Percentiles rank a stretch among this genome's conserved stretches.
Evolutionary conservation across 2,888 invertebrate species (phyloP).

Genomic region (Oscheius sp.): DNA sequence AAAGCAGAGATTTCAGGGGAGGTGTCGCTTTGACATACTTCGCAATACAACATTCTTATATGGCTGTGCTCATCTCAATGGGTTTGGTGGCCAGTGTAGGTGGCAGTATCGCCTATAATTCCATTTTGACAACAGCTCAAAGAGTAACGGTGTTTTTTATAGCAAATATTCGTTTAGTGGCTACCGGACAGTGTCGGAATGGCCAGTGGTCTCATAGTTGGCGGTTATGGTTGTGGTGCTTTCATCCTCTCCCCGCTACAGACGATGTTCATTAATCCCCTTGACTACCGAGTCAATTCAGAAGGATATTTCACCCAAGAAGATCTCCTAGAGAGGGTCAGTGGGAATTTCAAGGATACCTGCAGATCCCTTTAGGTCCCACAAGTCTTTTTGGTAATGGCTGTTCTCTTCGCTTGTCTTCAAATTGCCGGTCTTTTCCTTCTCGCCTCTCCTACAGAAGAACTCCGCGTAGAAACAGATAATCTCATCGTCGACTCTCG

Average conservation of each 20-base stretch:
- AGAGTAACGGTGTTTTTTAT: slow-evolving; percentile 57
- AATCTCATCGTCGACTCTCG: slow-evolving; percentile 31
- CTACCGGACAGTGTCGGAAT: slow-evolving; percentile 71
- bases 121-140: slow-evolving; percentile 68
- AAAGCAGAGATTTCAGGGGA: slow-evolving; percentile 46
- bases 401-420: slow-evolving; percentile 58
- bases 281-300: slow-evolving; percentile 61
- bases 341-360: neutral
- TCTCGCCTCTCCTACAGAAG: slow-evolving; percentile 57
- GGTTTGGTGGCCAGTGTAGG: slow-evolving; percentile 65
- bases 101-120: slow-evolving; percentile 67
- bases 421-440: slow-evolving; percentile 66
- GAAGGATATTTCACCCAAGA: slow-evolving; percentile 68
- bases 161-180: slow-evolving; percentile 61
- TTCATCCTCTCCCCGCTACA: slow-evolving; percentile 54
- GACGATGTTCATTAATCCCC: slow-evolving; percentile 68
- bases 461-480: slow-evolving; percentile 19
- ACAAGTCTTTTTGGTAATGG: slow-evolving; percentile 66
- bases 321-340: slow-evolving; percentile 66
- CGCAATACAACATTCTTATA: slow-evolving; percentile 65
- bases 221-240: slow-evolving; percentile 74
- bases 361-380: slow-evolving; percentile 56
- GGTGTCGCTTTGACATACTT: slow-evolving; percentile 63
- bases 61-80: slow-evolving; percentile 60
- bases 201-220: slow-evolving; percentile 74